These are phyloP conservation scores for Hyposoter dolosus DNA, from an alignment of 2,888 invertebrate species.

Conservation along the genomic window DNA sequence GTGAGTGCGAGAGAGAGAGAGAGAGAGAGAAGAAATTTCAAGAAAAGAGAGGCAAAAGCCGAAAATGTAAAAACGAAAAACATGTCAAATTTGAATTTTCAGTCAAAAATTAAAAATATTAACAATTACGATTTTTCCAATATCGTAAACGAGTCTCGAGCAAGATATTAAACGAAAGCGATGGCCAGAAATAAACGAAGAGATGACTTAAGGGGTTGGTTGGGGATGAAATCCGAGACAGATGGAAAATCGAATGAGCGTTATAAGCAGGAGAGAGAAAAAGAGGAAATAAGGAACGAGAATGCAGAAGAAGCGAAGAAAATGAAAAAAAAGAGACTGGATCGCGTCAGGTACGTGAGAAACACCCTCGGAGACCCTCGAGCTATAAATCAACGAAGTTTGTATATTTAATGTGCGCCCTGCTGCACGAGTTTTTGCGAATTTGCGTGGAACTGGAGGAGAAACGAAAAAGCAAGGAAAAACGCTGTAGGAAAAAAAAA, in stretches of 20 bases:
- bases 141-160: not conserved
- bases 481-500: not conserved
- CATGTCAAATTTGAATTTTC: not conserved
- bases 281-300: not conserved
- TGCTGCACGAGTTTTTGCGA: not conserved
- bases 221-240: not conserved
- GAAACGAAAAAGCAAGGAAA: not conserved
- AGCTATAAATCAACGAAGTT: constrained; percentile 4
- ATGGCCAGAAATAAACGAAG: not conserved
- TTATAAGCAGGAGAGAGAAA: not conserved
- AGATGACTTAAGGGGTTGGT: not conserved
- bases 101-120: not conserved
- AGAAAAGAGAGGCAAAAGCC: not conserved
- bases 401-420: constrained; percentile 8
- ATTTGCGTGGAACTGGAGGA: not conserved
- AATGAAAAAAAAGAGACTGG: not conserved
- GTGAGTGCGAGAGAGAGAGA: constrained; percentile 13
- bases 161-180: not conserved
- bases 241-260: not conserved
- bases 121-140: not conserved
- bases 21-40: not conserved
- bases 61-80: not conserved
- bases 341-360: not conserved
- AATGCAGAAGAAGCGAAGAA: not conserved
- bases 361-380: not conserved